Base-by-base conservation (phyloP, 2,888 invertebrate species). In the Blastobasis lacticolella region DNA sequence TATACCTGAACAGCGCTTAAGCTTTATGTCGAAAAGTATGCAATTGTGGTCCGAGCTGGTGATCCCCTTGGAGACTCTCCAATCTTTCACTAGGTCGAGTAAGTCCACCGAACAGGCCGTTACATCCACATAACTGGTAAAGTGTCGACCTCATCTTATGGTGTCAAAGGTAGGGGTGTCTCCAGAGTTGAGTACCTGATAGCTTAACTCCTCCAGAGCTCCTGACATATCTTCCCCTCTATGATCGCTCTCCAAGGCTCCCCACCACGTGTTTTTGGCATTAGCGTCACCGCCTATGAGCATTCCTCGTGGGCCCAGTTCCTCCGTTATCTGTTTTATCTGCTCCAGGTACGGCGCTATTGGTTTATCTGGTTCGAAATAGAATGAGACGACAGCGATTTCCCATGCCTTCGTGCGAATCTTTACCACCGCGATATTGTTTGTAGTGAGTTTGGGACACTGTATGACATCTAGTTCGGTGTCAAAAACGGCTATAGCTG, bases 131-230 rank as follows among this genome's bases (percentile, higher is more conserved):
- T 38, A 40, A 46, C 64, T 67, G 5, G 23, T 43, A 44, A 49
- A 61, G 0, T 0, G 5, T 37, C 40, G 53, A 0, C 48, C 46
- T 0, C 60, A 57, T 38, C 64, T 54, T 1, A 60, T 37, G 0
- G 61, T 62, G 38, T 61, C 54, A 47, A 64, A 68, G 0, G 66
- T 66, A 0, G 67, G 64, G 0, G 44, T 57, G 1, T 54, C 37
- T 0, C 65, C 64, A 0, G 10, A 45, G 52, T 69, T 68, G 0
- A 67, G 54, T 6, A 64, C 48, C 37, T 64, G 55, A 10, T 63
- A 10, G 10, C 44, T 45, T 10, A 54, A 38, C 5, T 64, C 58
- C 0, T 56, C 49, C 0, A 64, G 37, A 4, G 51, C 8, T 0
- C 49, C 52, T 2, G 10, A 4, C 38, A 58, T n/a, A 0, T 54